Conservation (phyloP, 2,888 invertebrate genomes). For the Agonopterix alstromeriana region DNA sequence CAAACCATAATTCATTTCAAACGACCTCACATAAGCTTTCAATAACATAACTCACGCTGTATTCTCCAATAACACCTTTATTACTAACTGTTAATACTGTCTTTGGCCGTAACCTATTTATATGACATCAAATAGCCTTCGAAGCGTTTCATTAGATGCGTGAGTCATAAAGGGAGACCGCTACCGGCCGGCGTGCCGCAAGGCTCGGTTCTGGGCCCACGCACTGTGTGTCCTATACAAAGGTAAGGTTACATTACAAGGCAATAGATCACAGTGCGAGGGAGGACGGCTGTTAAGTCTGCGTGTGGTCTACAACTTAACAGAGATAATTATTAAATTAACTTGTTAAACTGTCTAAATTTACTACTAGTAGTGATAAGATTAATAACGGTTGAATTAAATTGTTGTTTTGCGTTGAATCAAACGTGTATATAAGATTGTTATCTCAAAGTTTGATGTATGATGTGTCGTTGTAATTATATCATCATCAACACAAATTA, state of each 20-base stretch:
- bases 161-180: slow-evolving; percentile 25
- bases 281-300: slow-evolving; percentile 22
- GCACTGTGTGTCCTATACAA: slow-evolving; percentile 9
- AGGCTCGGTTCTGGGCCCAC: slow-evolving; percentile 25
- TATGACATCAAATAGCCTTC: neutral
- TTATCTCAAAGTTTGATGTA: neutral
- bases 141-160: slow-evolving; percentile 1
- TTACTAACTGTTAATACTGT: neutral
- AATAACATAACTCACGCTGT: no score
- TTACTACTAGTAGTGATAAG: slow-evolving; percentile 2
- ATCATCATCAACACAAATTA: no score
- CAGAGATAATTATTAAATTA: slow-evolving; percentile 12
- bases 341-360: slow-evolving; percentile 9
- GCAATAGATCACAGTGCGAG: slow-evolving; percentile 23
- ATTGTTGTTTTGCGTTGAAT: neutral
- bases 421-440: neutral
- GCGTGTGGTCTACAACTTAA: slow-evolving; percentile 23
- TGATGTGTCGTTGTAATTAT: no score
- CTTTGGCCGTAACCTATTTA: neutral
- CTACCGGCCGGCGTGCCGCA: slow-evolving; percentile 20
- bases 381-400: slow-evolving; percentile 3
- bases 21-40: no score
- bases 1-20: no score
- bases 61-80: neutral
- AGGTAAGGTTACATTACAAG: slow-evolving; percentile 2